Conservation (phyloP, 1,140 invertebrate genomes). For the Meteorus sp. region DNA sequence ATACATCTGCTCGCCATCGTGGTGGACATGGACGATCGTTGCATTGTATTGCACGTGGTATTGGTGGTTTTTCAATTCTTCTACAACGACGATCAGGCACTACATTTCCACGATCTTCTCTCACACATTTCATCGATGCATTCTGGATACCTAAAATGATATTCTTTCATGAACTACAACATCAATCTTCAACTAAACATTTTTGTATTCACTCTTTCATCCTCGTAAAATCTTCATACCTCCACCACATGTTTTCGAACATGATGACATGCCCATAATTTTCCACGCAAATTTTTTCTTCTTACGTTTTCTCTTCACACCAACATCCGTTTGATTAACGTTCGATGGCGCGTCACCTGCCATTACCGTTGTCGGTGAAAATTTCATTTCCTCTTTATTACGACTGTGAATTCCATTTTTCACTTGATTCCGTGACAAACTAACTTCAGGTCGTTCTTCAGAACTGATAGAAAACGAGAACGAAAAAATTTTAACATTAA, state of each 20-base stretch:
- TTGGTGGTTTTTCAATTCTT: constrained; percentile 62
- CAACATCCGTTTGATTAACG: constrained; percentile 21
- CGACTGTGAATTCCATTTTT: not conserved
- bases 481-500: not conserved
- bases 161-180: no score
- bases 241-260: constrained; percentile 80
- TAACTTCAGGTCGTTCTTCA: not conserved
- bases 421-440: constrained; percentile 22
- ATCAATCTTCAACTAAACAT: constrained; percentile 12
- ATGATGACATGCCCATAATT: constrained; percentile 73
- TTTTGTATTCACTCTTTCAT: constrained; percentile 18
- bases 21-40: constrained; percentile 71
- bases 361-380: constrained; percentile 50
- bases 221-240: constrained; percentile 58
- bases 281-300: constrained; percentile 78
- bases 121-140: constrained; percentile 40
- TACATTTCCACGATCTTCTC: constrained; percentile 37
- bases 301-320: constrained; percentile 43
- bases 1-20: constrained; percentile 51
- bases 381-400: constrained; percentile 34
- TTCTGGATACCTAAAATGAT: constrained; percentile 32
- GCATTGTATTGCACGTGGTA: constrained; percentile 65
- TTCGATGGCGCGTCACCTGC: constrained; percentile 59
- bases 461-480: constrained; percentile 2
- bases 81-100: constrained; percentile 67